These are phyloP conservation scores for Brachionus manjavacas DNA, from an alignment of 1,140 invertebrate genomes.

Conservation along the genomic window DNA sequence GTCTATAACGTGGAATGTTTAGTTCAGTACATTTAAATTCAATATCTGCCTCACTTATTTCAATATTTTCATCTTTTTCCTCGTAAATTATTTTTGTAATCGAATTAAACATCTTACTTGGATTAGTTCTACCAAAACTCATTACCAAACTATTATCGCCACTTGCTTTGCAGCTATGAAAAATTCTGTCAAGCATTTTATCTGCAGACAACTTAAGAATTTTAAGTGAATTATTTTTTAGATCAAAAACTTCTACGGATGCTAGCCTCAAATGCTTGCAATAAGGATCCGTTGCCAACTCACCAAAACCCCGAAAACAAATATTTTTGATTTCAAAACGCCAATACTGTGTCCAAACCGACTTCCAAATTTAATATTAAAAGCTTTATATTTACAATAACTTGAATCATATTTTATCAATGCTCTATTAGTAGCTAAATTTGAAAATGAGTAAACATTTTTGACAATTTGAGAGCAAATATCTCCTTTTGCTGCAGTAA, in stretches of 20 bases:
- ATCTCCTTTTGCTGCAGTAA: conserved; percentile 42
- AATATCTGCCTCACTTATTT: background rate
- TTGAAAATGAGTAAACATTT: background rate
- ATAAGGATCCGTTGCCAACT: background rate
- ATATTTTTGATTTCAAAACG: conserved; percentile 41
- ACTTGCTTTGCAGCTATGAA: background rate
- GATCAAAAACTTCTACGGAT: conserved; percentile 2
- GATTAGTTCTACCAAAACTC: conserved; percentile 14
- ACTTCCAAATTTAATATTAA: background rate
- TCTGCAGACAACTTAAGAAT: background rate
- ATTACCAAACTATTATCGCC: background rate
- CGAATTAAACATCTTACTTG: conserved; percentile 29
- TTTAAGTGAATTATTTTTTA: background rate
- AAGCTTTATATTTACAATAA: background rate
- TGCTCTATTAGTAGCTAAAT: background rate
- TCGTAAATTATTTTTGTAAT: background rate
- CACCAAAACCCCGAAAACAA: conserved; percentile 45
- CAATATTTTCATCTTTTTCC: background rate
- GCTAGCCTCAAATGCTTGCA: conserved; percentile 17
- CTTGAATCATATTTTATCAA: background rate
- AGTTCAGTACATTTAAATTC: background rate
- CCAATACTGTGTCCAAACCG: conserved; percentile 50
- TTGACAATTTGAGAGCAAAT: background rate
- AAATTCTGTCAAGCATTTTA: conserved; percentile 2
- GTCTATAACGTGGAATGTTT: conserved; percentile 6